A percentile compares a stretch with the other conserved stretches of the same genome.
These are phyloP conservation scores for Neomonachus schauinslandi DNA, from an alignment of 2,113 vertebrate species.

Conservation along the genomic window DNA sequence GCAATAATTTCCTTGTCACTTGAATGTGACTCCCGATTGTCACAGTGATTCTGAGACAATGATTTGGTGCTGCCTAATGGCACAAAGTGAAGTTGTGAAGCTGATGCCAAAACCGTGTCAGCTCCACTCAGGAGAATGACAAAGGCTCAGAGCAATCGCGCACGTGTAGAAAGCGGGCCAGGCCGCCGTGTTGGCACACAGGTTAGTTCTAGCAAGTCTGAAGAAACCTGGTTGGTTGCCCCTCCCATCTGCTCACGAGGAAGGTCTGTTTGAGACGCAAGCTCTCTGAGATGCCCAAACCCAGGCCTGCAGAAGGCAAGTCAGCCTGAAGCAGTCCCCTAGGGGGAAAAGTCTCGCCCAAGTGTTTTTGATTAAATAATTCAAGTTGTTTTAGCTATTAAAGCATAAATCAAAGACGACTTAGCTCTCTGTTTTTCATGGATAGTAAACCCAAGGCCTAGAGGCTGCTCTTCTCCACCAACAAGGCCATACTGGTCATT, in stretches of 20 bases:
- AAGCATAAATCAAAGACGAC: neutral
- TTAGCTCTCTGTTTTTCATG: neutral
- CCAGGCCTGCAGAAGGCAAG: neutral
- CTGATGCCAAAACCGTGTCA: conserved; percentile 24
- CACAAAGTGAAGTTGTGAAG: conserved; percentile 25
- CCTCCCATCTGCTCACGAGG: neutral
- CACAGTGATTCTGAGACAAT: conserved; percentile 38
- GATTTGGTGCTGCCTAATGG: neutral
- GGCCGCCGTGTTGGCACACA: accelerated
- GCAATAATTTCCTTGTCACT: conserved; percentile 49
- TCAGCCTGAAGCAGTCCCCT: neutral
- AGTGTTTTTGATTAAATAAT: neutral
- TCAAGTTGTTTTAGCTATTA: neutral
- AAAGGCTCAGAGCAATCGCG: neutral
- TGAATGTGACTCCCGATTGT: conserved; percentile 44
- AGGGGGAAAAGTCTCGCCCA: neutral
- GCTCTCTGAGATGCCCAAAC: neutral
- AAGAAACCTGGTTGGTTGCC: no score
- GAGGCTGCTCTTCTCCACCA: neutral
- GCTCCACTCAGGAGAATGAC: neutral
- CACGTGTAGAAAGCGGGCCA: neutral
- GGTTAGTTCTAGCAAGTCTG: neutral
- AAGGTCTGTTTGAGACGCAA: accelerated
- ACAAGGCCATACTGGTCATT: neutral
- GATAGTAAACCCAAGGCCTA: no score